Percentiles rank a stretch among this genome's conserved stretches.
Conservation (phyloP, 2,113 vertebrate genomes). For the Oryzias javanicus region DNA sequence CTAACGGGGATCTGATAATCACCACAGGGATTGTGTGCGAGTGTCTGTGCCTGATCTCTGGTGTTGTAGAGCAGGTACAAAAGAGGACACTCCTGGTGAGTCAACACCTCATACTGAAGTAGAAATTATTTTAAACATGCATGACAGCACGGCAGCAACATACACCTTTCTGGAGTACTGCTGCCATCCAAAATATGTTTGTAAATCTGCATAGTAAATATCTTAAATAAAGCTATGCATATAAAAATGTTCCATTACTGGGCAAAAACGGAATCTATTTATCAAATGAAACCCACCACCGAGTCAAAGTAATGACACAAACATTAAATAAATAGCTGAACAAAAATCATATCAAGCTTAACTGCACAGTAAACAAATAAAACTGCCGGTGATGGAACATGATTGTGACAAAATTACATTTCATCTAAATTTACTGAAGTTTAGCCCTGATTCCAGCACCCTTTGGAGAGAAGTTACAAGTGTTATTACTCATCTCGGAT, state of each 20-base stretch:
- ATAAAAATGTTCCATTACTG: slow-evolving; percentile 41
- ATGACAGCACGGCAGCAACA: slow-evolving; percentile 12
- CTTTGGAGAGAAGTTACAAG: slow-evolving; percentile 34
- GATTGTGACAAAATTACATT: slow-evolving; percentile 48
- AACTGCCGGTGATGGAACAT: slow-evolving; percentile 20
- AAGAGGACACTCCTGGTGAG: slow-evolving; percentile 43
- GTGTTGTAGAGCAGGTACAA: slow-evolving; percentile 6
- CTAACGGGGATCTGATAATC: slow-evolving; percentile 93
- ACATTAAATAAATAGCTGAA: slow-evolving; percentile 59
- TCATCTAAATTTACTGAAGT: slow-evolving; percentile 23
- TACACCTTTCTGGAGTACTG: slow-evolving; percentile 29
- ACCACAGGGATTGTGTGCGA: slow-evolving; percentile 81
- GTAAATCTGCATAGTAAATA: slow-evolving; percentile 37
- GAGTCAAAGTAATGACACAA: slow-evolving; percentile 53
- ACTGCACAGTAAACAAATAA: slow-evolving; percentile 48
- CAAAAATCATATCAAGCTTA: slow-evolving; percentile 34
- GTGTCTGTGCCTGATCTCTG: slow-evolving; percentile 39
- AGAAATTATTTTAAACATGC: slow-evolving; percentile 15
- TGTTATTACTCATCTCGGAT: slow-evolving; percentile 20
- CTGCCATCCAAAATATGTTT: slow-evolving; percentile 27
- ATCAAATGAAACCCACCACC: slow-evolving; percentile 49
- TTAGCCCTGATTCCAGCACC: background rate
- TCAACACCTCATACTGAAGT: slow-evolving; percentile 43
- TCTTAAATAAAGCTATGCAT: slow-evolving; percentile 48
- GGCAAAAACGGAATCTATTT: slow-evolving; percentile 61